Evolutionary conservation across 2,113 vertebrate genomes (phyloP), one percentile per base, ranked within the genome.

Genomic region (Catharus bicknelli): DNA sequence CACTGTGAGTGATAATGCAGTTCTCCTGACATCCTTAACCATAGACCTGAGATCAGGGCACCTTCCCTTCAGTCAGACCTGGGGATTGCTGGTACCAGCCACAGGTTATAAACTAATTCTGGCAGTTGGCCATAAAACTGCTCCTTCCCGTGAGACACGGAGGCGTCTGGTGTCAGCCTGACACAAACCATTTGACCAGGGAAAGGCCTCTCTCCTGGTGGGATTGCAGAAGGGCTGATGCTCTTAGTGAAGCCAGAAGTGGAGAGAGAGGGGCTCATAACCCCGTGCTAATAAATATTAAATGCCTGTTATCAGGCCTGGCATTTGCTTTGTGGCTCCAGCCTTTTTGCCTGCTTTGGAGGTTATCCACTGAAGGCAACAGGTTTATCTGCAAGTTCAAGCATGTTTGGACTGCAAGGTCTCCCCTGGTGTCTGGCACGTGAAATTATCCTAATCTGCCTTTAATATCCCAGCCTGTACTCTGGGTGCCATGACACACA

Each of bases 121-220:
- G 96, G 95, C 96, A 94, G 57, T 34, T 94, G 91, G 87, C 97
- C 96, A 96, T 94, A 96, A 96, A 90, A 91, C 93, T 76, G 83
- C 88, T 91, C 89, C 78, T 96, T 82, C 47, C 78, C 9, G 40
- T 83, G 90, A 97, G 91, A 96, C 94, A 90, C 21, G 62, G 91
- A 92, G 89, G 94, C 50, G 45, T 96, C 97, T 96, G 91, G 93
- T 97, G 95, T 97, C 94, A 93, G 88, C 75, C 94, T 94, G 92
- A 96, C 94, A 97, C 87, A 96, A 96, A 95, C 93, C 96, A 96
- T 97, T 94, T 93, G 85, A 96, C n/a, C 63, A 83, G 90, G 92
- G 82, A 82, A 84, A 92, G 86, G 80, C 75, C 29, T 55, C 53
- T 86, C 61, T 86, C 80, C 68, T 91, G 57, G 48, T 91, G 91